Base-by-base conservation (phyloP, 2,797 vertebrate species). In the Pelochelys cantorii region DNA sequence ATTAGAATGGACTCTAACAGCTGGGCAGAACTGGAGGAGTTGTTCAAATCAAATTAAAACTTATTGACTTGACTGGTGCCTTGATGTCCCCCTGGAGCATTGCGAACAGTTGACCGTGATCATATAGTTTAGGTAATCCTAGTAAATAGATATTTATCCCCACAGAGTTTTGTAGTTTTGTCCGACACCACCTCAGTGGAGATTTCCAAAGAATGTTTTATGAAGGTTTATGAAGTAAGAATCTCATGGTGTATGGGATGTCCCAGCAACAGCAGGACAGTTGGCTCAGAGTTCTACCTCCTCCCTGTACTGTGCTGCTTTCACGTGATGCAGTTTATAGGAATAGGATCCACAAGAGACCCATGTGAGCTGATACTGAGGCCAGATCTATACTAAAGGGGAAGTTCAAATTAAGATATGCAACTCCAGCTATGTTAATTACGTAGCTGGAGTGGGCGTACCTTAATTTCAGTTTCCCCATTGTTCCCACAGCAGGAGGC, bases 301-400 rank as follows among this genome's bases (percentile, higher is more conserved):
- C 37, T 89, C n/a, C 53, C 85, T 93, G 54, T 90, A 3, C 57
- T 83, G 92, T 92, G 84, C 90, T 95, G 82, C 92, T 95, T 48
- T 48, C 80, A 79, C 88, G 4, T n/a, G 31, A 1, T 29, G 29
- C 29, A 74, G 83, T 96, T 94, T 96, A 80, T 68, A 95, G 92
- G 79, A 84, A 84, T 86, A 84, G 84, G 65, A 95, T 91, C 85
- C 93, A n/a, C 23, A 77, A 91, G 84, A 95, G 75, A 85, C 11
- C 7, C 95, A 79, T 88, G 90, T 95, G 84, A 91, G 88, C 87
- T 81, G 93, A 88, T 94, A 88, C 88, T 95, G 93, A 96, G 89
- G 91, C 42, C 42, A 48, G 42, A 48, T 48, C 42, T 48, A 48
- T 2, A 5, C 42, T 48, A 48, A 48, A 48, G 42, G 42, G 42